Base-by-base conservation (phyloP, 1,140 invertebrate species). In the Tetragnatha versicolor region DNA sequence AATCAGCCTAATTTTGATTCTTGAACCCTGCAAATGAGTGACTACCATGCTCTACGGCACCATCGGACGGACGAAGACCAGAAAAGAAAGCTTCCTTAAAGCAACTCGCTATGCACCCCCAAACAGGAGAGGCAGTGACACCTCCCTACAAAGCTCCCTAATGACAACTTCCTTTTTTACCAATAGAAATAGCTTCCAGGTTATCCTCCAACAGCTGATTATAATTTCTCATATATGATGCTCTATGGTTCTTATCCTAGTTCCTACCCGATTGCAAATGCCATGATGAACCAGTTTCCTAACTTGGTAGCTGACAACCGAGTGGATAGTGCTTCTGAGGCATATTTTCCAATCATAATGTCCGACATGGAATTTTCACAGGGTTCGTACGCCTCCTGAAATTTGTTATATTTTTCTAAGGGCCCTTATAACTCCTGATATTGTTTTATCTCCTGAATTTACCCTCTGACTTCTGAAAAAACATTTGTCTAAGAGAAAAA, bases 41-140 rank as follows among this genome's bases (percentile, higher is more conserved):
- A 83, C 39, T 70, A 79, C 17, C 58, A 79, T 27, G 72, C 79
- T 79, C 42, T 80, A 68, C 68, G 81, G 29, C 72, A 1, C 91
- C 93, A 86, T 91, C n/a, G n/a, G n/a, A n/a, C 93, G 55, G 90
- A 92, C 0, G 91, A 94, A 86, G 88, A 94, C 85, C 92, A 92
- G 82, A 91, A 92, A 17, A 93, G 92, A 82, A 3, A 85, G 87
- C 12, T 86, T 87, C 37, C 20, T 87, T 33, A 49, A 35, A 45
- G 37, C 45, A 0, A 75, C 53, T 31, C 73, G 60, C 1, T 87
- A 91, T 31, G 88, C 37, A 49, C 60, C 69, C 6, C 31, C 33
- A 4, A 73, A 14, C 17, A 69, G 79, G 65, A 45, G 91, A 73
- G 92, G 91, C 25, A 93, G 92, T 83, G 91, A 91, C 47, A 92